phyloP scores from a whole-genome alignment of 2,888 invertebrate genomes.

The Pegoplata infirma region DNA sequence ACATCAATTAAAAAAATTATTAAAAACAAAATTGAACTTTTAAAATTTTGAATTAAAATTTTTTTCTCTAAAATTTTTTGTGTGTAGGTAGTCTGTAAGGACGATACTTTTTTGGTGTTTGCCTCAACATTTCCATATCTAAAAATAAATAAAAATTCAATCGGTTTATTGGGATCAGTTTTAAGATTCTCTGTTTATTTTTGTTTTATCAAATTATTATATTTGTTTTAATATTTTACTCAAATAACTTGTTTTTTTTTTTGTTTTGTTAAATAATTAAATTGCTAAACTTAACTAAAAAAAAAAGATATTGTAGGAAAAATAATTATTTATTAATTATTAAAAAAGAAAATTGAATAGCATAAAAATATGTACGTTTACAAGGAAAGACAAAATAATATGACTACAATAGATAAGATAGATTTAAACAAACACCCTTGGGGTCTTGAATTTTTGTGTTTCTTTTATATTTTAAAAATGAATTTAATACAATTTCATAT shows the following conservation, averaged over 20 bases:
- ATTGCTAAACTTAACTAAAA: constrained; percentile 36
- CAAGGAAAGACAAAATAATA: constrained; percentile 19
- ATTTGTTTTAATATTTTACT: constrained; percentile 40
- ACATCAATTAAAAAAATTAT: too few relatives aligned
- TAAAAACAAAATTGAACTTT: too few relatives aligned
- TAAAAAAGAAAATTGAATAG: constrained; percentile 8
- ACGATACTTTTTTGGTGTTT: too few relatives aligned
- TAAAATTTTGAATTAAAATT: too few relatives aligned
- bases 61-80: too few relatives aligned
- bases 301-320: neutral
- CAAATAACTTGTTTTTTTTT: constrained; percentile 33
- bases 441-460: constrained; percentile 5
- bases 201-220: constrained; percentile 43
- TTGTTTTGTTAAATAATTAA: constrained; percentile 32
- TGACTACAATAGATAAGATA: constrained; percentile 21
- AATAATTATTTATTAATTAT: constrained; percentile 23
- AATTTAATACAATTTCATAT: constrained; percentile 24
- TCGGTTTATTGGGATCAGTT: constrained; percentile 51
- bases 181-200: constrained; percentile 59
- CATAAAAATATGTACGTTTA: constrained; percentile 1
- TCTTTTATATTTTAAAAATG: neutral
- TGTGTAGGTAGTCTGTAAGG: too few relatives aligned
- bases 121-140: too few relatives aligned
- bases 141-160: constrained; percentile 49
- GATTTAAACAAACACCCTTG: constrained; percentile 17